phyloP scores from a whole-genome alignment of 2,888 invertebrate species.

The Atethmia centrago region DNA sequence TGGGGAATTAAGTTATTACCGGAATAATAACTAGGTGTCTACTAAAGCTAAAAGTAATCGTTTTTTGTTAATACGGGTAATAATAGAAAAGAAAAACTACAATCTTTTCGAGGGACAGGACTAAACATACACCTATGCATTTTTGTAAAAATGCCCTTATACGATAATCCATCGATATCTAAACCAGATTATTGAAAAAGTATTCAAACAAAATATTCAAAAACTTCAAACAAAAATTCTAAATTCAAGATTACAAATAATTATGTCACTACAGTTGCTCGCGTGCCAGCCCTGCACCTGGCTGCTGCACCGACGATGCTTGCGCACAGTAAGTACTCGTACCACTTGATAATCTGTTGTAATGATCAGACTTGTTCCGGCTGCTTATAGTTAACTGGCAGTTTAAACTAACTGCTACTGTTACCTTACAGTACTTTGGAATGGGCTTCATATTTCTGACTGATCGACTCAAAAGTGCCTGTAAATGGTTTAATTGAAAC shows the following conservation, averaged over 20 bases:
- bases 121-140: too few relatives aligned
- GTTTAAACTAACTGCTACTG: conserved; percentile 12
- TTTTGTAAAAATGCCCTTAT: too few relatives aligned
- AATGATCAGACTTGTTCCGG: conserved; percentile 6
- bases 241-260: neutral
- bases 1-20: too few relatives aligned
- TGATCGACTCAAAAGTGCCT: too few relatives aligned
- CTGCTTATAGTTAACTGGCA: conserved; percentile 7
- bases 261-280: neutral
- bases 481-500: too few relatives aligned
- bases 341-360: conserved; percentile 7
- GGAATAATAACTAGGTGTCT: too few relatives aligned
- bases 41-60: too few relatives aligned
- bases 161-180: neutral
- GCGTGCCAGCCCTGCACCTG: conserved; percentile 8
- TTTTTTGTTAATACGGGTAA: too few relatives aligned
- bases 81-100: too few relatives aligned
- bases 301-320: neutral
- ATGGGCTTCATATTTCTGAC: too few relatives aligned
- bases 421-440: neutral
- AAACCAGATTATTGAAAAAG: too few relatives aligned
- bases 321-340: neutral
- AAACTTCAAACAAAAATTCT: neutral
- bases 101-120: too few relatives aligned
- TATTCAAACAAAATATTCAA: neutral